Base-by-base conservation (phyloP, 2,113 vertebrate species). In the Prolemur simus region DNA sequence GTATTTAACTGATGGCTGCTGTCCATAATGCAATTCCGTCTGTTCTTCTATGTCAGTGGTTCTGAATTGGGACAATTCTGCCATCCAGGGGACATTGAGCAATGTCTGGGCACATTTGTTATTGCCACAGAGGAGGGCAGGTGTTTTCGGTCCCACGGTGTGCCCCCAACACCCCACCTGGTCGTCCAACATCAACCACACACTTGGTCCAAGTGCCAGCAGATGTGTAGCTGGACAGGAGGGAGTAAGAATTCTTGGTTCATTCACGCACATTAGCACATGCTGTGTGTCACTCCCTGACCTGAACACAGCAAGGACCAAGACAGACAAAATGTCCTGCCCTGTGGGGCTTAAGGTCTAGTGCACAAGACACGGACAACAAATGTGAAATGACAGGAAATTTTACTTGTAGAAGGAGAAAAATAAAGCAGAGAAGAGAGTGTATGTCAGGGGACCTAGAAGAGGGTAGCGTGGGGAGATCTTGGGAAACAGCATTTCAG, bases 11-110 rank as follows among this genome's bases (percentile, higher is more conserved):
- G 81, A 87, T 3, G 81, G 74, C 74, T 68, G 42, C 87, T 39
- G 7, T 39, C 37, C 5, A 1, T 8, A 4, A 5, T 12, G 1
- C 0, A 27, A 39, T n/a, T 58, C 89, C 21, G 0, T 18, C n/a
- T 45, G 21, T 17, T 27, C 6, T n/a, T 25, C n/a, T 25, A 0
- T 12, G 1, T 45, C 58, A 0, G 27, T 54, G n/a, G 39, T 32
- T 56, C 54, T 8, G 29, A 6, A 2, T 20, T 32, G 39, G n/a
- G 15, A 10, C 83, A 18, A 3, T 63, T 54, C 49, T 49, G 87
- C 60, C 25, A 3, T 6, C 45, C 9, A 5, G 64, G 54, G n/a
- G 18, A 23, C 11, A 0, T 14, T 80, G 11, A 34, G 77, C 20
- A 7, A 37, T 13, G 20, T 54, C 49, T n/a, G 42, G 64, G 45